Evolutionary conservation across 1,140 invertebrate species (phyloP), one percentile per base, ranked within the genome.

Genomic region (Drosophila sucinea): DNA sequence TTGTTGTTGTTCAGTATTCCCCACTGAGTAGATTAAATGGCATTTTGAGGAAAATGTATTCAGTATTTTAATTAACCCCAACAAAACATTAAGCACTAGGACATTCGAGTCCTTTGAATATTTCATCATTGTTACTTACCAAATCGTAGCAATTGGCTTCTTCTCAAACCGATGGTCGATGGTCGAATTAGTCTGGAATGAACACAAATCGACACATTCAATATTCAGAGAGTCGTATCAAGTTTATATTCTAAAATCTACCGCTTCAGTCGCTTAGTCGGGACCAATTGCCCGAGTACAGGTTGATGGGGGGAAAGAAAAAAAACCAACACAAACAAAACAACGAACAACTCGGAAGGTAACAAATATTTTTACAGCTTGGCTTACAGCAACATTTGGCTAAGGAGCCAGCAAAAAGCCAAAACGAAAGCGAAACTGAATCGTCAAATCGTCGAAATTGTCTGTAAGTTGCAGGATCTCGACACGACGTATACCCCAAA

Each of bases 41-140:
- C 79, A 86, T 86, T 86, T 86, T 87, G 76, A 84, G 79, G 69
- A 87, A 87, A 86, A 77, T 83, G 79, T 82, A 68, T 79, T 70
- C 57, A 30, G 79, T 83, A 73, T 82, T 83, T 86, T 87, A 86
- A 86, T 86, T 86, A 86, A 87, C 72, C 67, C 57, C 63, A 30
- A 41, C 8, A 38, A 38, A 38, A 38, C 41, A 79, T n/a, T 35
- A 44, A 61, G 25, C 23, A 11, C 3, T 8, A 62, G 51, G 60
- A 60, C 47, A 33, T 58, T 25, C 6, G 8, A 17, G 64, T 17
- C 32, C 17, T n/a, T 44, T 76, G 77, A 58, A 73, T 74, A 70
- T 54, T 64, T 60, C 33, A 58, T 58, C 55, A 57, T 57, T 56
- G 29, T 64, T 30, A 58, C 72, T 72, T 67, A 72, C 69, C 72